A percentile compares a stretch with the other conserved stretches of the same genome.
Conservation (phyloP, 2,113 vertebrate species). For the Rhodinocichla rosea region DNA sequence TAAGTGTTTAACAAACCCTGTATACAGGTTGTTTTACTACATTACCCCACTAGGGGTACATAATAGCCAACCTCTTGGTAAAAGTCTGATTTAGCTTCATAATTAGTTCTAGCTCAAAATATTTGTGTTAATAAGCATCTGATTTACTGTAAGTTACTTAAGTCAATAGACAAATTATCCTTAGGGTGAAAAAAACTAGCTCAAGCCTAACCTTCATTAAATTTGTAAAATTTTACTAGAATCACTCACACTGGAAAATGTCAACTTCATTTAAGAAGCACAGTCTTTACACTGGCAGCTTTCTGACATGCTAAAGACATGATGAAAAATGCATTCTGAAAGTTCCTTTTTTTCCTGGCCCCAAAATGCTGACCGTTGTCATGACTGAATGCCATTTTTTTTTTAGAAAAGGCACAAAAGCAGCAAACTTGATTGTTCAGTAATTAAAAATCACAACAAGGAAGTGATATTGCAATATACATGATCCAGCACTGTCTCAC, state of each 20-base stretch:
- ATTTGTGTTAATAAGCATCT: not conserved
- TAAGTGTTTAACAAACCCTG: not conserved
- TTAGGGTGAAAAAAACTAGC: not conserved
- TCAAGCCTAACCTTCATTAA: not conserved
- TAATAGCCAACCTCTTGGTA: not conserved
- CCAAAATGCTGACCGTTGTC: constrained; percentile 34
- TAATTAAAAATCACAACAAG: constrained; percentile 47
- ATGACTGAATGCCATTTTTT: constrained; percentile 66
- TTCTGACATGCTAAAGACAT: not conserved
- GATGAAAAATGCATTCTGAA: not conserved
- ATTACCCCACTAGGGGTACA: not conserved
- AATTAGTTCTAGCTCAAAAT: constrained; percentile 17
- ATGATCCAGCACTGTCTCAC: constrained; percentile 55
- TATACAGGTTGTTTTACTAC: not conserved
- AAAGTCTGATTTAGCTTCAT: not conserved
- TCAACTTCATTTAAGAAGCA: not conserved
- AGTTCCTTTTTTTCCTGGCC: constrained; percentile 33
- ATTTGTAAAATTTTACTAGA: not conserved
- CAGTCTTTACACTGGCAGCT: not conserved
- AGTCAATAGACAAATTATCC: not conserved
- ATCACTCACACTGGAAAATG: not conserved
- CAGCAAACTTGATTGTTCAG: constrained; percentile 59
- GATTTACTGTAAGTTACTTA: not conserved
- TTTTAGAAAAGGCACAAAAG: constrained; percentile 73
- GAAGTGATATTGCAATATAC: constrained; percentile 55